Base-by-base conservation (phyloP, 2,113 vertebrate genomes). In the Nanorana parkeri region DNA sequence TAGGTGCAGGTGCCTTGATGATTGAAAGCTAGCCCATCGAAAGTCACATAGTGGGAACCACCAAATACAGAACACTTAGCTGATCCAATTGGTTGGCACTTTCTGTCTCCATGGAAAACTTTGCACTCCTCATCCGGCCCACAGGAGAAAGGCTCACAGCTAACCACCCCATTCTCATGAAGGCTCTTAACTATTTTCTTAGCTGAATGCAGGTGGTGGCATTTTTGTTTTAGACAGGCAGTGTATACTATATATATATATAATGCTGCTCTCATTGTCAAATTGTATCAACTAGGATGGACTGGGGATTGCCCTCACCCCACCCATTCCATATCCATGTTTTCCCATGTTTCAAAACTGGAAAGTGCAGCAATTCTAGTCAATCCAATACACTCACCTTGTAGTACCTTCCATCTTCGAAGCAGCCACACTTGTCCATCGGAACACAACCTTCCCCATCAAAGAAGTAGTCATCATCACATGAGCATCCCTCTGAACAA, bases 401-500 rank as follows among this genome's bases (percentile, higher is more conserved):
- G 29, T 91, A 96, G 1, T 92, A 94, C 10, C 0, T 75, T 0
- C 94, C 94, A 0, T 91, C 64, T 0, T 84, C 84, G 58, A 93
- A 95, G 73, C 96, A 96, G n/a, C 94, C 93, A 0, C 96, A 97
- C 0, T 89, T 1, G 0, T 87, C 72, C 52, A 87, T 3, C 13
- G 88, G 78, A 26, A 96, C 51, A 0, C 95, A 96, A 10, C 0
- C 8, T 0, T 89, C 75, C 3, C 94, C 92, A 0, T 94, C 85
- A 1, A 88, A 94, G 81, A 90, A 16, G 76, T 84, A 94, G 2
- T 91, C 93, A 0, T 77, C 0, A 4, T 95, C 51, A 29, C 95
- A 97, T 3, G 87, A 83, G 64, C 95, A 97, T 28, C 95, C 95
- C 75, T 97, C 96, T 0, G 73, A 67, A 1, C 95, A 96, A 0